A percentile compares a stretch with the other conserved stretches of the same genome.
These are phyloP conservation scores for Phainopepla nitens DNA, from an alignment of 2,113 vertebrate genomes.

Conservation along the genomic window DNA sequence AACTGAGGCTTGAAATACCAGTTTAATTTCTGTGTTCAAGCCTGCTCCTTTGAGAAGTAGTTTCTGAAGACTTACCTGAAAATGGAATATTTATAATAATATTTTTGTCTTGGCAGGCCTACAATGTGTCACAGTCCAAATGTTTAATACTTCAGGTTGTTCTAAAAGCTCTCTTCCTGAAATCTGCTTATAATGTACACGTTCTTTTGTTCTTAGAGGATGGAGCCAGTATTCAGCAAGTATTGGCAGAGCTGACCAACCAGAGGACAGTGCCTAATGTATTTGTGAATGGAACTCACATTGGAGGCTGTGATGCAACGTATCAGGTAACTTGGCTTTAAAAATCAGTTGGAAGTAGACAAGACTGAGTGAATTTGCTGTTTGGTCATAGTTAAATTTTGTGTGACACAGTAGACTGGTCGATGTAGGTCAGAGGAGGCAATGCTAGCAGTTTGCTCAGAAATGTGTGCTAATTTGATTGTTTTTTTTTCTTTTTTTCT, in stretches of 20 bases:
- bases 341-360: not conserved
- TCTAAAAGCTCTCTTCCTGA: not conserved
- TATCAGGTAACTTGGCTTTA: constrained; percentile 77
- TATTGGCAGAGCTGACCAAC: constrained; percentile 85
- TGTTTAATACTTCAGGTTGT: not conserved
- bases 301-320: constrained; percentile 90
- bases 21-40: not conserved
- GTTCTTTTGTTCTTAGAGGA: constrained; percentile 73
- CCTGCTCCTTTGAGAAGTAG: not conserved
- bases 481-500: not conserved
- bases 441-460: not conserved
- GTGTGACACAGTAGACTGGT: not conserved
- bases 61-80: not conserved
- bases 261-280: constrained; percentile 92
- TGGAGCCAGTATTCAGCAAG: constrained; percentile 84
- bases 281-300: constrained; percentile 91
- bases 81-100: not conserved
- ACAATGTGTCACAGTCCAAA: not conserved
- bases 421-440: not conserved
- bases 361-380: not conserved
- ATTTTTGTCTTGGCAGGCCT: not conserved
- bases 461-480: not conserved
- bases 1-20: not conserved
- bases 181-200: not conserved
- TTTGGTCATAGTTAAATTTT: not conserved